phyloP scores from a whole-genome alignment of 2,888 invertebrate genomes.

The Selenia dentaria region DNA sequence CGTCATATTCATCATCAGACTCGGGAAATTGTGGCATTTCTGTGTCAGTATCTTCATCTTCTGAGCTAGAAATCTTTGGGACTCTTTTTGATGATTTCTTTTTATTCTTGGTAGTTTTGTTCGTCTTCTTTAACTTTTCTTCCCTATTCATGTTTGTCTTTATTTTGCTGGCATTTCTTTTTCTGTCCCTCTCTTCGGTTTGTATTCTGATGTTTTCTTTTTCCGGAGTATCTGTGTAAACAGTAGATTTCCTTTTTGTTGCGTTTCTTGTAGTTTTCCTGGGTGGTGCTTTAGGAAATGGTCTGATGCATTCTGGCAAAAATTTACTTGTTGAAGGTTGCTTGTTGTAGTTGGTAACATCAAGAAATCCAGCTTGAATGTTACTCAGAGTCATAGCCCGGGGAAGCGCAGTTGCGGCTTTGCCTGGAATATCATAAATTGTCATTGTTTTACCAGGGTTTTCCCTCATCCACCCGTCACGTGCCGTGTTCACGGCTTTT shows the following conservation, averaged over 20 bases:
- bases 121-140: conserved; percentile 2
- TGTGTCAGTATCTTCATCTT: conserved; percentile 10
- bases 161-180: conserved; percentile 1
- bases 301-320: too few relatives aligned
- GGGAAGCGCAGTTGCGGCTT: conserved; percentile 34
- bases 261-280: conserved; percentile 1
- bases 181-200: conserved; percentile 1
- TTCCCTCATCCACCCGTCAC: conserved; percentile 43
- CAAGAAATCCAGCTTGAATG: conserved; percentile 38
- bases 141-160: conserved; percentile 1
- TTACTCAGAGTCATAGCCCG: conserved; percentile 35
- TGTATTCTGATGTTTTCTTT: conserved; percentile 2
- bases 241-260: neutral
- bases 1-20: conserved; percentile 4
- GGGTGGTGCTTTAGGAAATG: too few relatives aligned
- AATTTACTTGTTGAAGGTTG: conserved; percentile 10
- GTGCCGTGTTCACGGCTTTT: conserved; percentile 31
- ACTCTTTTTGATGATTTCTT: conserved; percentile 4
- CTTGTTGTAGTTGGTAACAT: neutral
- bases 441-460: too few relatives aligned
- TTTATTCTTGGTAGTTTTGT: conserved; percentile 5
- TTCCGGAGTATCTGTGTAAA: conserved; percentile 1
- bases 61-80: conserved; percentile 5
- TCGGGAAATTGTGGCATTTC: conserved; percentile 7
- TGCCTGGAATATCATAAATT: conserved; percentile 43